Percentiles rank a stretch among this genome's conserved stretches.
phyloP scores from a whole-genome alignment of 2,113 vertebrate species.

The Eretmochelys imbricata region DNA sequence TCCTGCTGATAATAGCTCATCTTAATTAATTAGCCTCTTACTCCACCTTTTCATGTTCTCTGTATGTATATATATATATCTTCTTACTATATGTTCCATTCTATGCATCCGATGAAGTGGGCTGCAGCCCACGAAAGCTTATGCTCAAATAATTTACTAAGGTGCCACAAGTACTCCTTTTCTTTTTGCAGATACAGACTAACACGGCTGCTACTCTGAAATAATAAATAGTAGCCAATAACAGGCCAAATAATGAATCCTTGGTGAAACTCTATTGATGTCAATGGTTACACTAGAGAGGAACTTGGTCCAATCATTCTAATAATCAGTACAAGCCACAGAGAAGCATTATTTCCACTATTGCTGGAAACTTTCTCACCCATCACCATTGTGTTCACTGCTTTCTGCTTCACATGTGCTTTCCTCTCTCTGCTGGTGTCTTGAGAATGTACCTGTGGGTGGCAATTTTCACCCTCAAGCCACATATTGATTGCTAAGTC shows the following conservation, averaged over 20 bases:
- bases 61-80: too few species aligned
- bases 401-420: neutral
- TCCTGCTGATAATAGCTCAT: neutral
- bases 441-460: neutral
- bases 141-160: too few species aligned
- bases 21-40: too few species aligned
- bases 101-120: too few species aligned
- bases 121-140: too few species aligned
- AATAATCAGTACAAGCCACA: rapidly evolving
- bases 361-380: neutral
- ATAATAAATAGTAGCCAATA: neutral
- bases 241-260: neutral
- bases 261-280: neutral
- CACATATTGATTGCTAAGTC: neutral
- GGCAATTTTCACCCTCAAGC: neutral
- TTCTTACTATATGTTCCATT: too few species aligned
- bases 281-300: neutral
- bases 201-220: too few species aligned
- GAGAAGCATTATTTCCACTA: neutral
- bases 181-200: too few species aligned
- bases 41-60: too few species aligned
- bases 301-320: neutral
- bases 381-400: neutral
- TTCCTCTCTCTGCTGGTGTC: neutral
- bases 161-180: too few species aligned